phyloP scores from a whole-genome alignment of 2,797 vertebrate genomes.

The Rhabdomys pumilio region DNA sequence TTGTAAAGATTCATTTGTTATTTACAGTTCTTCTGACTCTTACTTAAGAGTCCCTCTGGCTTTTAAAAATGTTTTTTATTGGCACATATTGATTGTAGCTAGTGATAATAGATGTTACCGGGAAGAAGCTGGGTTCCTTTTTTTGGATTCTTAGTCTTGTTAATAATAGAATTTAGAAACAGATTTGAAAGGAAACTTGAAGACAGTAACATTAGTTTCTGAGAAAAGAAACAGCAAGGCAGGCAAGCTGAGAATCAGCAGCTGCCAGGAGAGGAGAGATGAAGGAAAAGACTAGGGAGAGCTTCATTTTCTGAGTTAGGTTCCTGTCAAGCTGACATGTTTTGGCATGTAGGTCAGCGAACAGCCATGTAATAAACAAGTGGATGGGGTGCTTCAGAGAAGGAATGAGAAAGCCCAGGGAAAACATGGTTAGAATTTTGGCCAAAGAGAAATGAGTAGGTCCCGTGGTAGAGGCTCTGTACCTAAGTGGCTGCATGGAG shows the following conservation, averaged over 20 bases:
- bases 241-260: not conserved
- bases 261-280: not conserved
- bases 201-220: not conserved
- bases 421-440: not conserved
- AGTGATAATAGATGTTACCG: not conserved
- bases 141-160: not conserved
- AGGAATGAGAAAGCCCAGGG: not conserved
- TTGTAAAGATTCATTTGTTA: not conserved
- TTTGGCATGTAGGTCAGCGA: not conserved
- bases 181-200: not conserved
- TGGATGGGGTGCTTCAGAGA: not conserved
- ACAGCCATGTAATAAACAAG: not conserved
- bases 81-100: not conserved
- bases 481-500: too few species aligned
- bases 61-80: not conserved
- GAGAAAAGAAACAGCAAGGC: not conserved
- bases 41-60: not conserved
- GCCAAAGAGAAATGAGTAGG: not conserved
- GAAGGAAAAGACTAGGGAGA: not conserved
- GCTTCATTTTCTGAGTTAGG: not conserved
- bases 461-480: not conserved
- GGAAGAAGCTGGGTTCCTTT: not conserved
- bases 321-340: not conserved
- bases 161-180: constrained; percentile 27
- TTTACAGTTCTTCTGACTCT: not conserved